These are phyloP conservation scores for Dryas iulia DNA, from an alignment of 1,140 invertebrate species.

Conservation along the genomic window DNA sequence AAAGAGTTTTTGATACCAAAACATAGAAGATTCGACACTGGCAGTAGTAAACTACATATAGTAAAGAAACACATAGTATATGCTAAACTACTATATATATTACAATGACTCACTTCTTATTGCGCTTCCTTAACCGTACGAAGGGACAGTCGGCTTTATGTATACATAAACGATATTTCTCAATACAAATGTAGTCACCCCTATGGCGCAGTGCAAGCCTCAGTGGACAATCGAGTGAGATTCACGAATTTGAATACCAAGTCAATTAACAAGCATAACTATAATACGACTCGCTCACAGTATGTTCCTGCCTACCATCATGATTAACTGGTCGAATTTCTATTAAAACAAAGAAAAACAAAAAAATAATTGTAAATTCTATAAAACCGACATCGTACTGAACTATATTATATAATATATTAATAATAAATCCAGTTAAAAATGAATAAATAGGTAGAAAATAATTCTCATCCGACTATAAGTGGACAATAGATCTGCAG, in stretches of 20 bases:
- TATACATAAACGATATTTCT: too few relatives aligned
- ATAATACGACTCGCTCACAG: constrained; percentile 30
- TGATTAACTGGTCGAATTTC: constrained; percentile 17
- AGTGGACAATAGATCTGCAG: constrained; percentile 42
- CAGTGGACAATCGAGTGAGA: constrained; percentile 31
- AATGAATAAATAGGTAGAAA: constrained; percentile 4
- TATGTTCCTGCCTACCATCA: constrained; percentile 34
- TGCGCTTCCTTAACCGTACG: constrained; percentile 67
- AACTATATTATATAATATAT: background rate
- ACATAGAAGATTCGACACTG: constrained; percentile 44
- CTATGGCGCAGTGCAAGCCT: background rate
- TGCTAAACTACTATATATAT: constrained; percentile 73
- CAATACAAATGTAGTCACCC: background rate
- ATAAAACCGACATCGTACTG: background rate
- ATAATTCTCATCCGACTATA: constrained; percentile 42
- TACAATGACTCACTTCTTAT: constrained; percentile 74
- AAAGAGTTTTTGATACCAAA: constrained; percentile 5
- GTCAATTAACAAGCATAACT: constrained; percentile 17
- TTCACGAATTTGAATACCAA: constrained; percentile 30
- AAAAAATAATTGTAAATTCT: constrained; percentile 1
- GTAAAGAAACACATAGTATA: constrained; percentile 75
- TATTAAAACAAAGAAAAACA: background rate
- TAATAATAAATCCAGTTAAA: constrained; percentile 9
- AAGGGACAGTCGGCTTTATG: constrained; percentile 30
- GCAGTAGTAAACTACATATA: constrained; percentile 75